These are phyloP conservation scores for Reticulitermes lucifugus DNA, from an alignment of 2,888 invertebrate species.

Conservation along the genomic window DNA sequence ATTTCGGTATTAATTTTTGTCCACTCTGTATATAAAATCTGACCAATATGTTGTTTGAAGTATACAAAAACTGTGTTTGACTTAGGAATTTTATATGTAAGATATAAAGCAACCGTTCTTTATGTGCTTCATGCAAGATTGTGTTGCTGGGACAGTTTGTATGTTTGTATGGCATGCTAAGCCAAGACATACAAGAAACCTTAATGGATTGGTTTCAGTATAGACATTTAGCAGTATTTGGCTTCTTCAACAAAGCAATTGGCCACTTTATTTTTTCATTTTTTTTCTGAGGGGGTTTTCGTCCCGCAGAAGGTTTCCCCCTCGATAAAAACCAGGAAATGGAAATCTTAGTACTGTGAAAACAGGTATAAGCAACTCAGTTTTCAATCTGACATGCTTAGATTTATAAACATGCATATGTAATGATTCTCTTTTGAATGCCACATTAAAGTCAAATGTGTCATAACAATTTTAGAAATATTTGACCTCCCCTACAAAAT, in stretches of 20 bases:
- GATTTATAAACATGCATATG: not conserved
- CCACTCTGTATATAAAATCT: not conserved
- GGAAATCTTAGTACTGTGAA: not conserved
- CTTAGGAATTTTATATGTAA: not conserved
- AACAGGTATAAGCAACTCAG: not conserved
- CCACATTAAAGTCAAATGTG: not conserved
- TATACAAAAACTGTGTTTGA: not conserved
- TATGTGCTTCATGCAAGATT: not conserved
- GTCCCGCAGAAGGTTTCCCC: constrained; percentile 57
- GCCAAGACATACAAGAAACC: not conserved
- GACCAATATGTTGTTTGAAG: not conserved
- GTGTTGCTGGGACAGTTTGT: not conserved
- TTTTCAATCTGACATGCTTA: not conserved
- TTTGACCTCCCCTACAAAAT: not conserved
- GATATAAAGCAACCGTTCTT: not conserved
- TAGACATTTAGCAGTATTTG: not conserved
- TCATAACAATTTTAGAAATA: not conserved
- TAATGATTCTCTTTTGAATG: not conserved
- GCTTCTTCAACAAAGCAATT: constrained; percentile 2
- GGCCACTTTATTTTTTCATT: constrained; percentile 27
- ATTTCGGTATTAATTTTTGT: too few relatives aligned
- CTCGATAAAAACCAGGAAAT: constrained; percentile 45
- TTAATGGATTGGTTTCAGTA: not conserved
- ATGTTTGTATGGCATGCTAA: not conserved
- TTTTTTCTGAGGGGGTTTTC: constrained; percentile 54